Conservation (phyloP, 1,140 invertebrate genomes). For the Melitaea cinxia region DNA sequence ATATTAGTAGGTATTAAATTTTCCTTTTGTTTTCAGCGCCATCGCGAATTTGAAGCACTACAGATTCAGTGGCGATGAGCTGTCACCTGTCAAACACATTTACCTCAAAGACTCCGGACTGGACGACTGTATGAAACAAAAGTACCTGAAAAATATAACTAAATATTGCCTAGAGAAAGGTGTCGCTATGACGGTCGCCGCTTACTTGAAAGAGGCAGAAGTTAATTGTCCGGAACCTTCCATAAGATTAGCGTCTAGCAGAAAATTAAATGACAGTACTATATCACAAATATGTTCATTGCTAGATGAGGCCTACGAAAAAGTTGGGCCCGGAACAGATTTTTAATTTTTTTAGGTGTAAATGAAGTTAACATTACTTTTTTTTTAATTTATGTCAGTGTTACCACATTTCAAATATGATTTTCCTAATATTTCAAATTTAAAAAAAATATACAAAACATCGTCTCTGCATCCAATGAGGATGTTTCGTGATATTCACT, state of each 20-base stretch:
- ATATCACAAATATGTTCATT: conserved; percentile 75
- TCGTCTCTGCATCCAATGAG: too few species aligned
- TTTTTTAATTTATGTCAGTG: too few species aligned
- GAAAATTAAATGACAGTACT: conserved; percentile 82
- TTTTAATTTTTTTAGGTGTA: not conserved
- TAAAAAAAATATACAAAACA: too few species aligned
- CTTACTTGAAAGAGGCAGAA: conserved; percentile 85
- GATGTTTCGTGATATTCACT: too few species aligned
- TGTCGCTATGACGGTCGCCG: conserved; percentile 84
- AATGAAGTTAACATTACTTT: too few species aligned
- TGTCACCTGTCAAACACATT: conserved; percentile 92
- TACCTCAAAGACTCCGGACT: conserved; percentile 82
- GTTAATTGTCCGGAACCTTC: conserved; percentile 84
- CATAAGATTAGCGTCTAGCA: conserved; percentile 84
- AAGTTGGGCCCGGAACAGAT: conserved; percentile 48
- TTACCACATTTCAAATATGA: too few species aligned
- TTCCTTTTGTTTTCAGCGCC: conserved; percentile 54
- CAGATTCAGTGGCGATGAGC: conserved; percentile 82
- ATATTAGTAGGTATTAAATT: too few species aligned
- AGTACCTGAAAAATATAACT: conserved; percentile 83
- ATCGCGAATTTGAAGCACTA: conserved; percentile 80
- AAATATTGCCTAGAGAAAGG: conserved; percentile 83
- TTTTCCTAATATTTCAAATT: too few species aligned
- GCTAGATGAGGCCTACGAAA: conserved; percentile 72
- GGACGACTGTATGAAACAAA: conserved; percentile 80